Evolutionary conservation across 2,797 vertebrate species (phyloP).

Genomic region (Chelon labrosus): DNA sequence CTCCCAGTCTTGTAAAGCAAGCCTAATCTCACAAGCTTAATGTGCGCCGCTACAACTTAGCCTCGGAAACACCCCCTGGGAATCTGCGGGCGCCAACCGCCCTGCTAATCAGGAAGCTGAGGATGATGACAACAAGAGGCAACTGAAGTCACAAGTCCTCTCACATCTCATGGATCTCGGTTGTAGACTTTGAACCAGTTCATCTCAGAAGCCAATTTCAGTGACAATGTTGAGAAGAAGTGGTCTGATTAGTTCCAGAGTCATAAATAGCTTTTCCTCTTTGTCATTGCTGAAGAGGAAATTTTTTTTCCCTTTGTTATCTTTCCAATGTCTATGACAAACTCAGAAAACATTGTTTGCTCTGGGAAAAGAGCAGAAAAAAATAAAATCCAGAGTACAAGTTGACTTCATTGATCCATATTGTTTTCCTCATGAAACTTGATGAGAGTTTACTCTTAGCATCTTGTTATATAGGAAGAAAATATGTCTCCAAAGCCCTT

Average conservation of each 20-base stretch:
- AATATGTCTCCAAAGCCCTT: too few relatives aligned
- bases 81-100: constrained; percentile 7
- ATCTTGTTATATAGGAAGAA: too few relatives aligned
- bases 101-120: background rate
- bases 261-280: background rate
- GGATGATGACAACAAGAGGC: constrained; percentile 15
- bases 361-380: background rate
- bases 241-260: background rate
- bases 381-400: background rate
- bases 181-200: background rate
- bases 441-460: too few relatives aligned
- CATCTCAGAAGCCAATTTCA: background rate
- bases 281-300: background rate
- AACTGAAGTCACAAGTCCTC: background rate
- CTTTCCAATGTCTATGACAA: background rate
- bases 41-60: constrained; percentile 11
- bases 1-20: constrained; percentile 9
- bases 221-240: background rate
- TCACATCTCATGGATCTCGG: background rate
- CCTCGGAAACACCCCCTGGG: constrained; percentile 12
- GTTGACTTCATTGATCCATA: background rate
- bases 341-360: background rate
- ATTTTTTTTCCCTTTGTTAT: background rate
- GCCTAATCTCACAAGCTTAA: constrained; percentile 23
- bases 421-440: too few relatives aligned